phyloP scores from a whole-genome alignment of 2,888 invertebrate species.

The Ceramica pisi region DNA sequence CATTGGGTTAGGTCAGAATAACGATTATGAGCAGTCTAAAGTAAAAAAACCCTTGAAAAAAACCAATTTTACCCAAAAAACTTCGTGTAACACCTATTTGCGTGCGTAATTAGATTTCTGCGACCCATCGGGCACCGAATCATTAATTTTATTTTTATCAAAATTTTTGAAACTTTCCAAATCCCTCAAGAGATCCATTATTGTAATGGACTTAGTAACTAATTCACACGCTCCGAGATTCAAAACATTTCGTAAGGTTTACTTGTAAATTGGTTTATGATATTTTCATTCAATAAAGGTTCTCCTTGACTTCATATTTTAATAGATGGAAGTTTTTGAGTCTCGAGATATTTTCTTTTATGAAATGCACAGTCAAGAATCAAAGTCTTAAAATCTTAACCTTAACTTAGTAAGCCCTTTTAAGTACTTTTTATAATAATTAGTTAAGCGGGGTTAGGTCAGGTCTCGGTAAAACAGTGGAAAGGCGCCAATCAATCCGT shows the following conservation, averaged over 20 bases:
- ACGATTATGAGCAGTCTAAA: too few species aligned
- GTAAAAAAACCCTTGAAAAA: too few species aligned
- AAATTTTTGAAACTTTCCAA: slow-evolving; percentile 43
- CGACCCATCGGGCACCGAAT: slow-evolving; percentile 34
- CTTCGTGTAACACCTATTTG: slow-evolving; percentile 38
- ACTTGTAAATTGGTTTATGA: slow-evolving; percentile 41
- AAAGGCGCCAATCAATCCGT: too few species aligned
- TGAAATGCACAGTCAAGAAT: too few species aligned
- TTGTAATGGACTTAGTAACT: slow-evolving; percentile 50
- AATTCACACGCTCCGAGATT: slow-evolving; percentile 44
- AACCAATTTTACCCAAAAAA: slow-evolving; percentile 58
- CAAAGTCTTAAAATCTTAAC: too few species aligned
- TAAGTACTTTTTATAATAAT: too few species aligned
- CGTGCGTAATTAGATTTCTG: slow-evolving; percentile 57
- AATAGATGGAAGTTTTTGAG: slow-evolving; percentile 8
- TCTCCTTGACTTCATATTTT: background rate
- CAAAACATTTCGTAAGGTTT: background rate
- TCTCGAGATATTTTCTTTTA: too few species aligned
- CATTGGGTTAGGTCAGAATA: too few species aligned
- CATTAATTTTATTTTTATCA: slow-evolving; percentile 52
- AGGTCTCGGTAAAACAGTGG: background rate
- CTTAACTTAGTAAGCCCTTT: too few species aligned
- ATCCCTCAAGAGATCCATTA: slow-evolving; percentile 51
- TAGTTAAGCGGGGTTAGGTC: background rate
- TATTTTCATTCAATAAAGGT: slow-evolving; percentile 24